Base-by-base conservation (phyloP, 2,888 invertebrate species). In the Idaea straminata region DNA sequence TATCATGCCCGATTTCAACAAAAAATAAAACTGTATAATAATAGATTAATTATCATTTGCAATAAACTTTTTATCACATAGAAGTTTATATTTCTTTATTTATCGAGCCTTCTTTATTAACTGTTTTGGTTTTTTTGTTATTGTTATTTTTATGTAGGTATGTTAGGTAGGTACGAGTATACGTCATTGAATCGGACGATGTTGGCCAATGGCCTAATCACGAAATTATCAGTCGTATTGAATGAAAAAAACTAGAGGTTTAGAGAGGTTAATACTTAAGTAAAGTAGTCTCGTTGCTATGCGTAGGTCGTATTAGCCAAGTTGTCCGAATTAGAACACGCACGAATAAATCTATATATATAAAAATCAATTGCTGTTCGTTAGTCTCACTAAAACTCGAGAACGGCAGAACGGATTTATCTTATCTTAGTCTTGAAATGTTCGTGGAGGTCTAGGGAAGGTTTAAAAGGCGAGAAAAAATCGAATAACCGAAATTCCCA, bases 151-250 rank as follows among this genome's bases (percentile, higher is more conserved):
- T 38, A 62, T 3, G 25, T 1, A 25, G 25, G 25, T 25, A 25
- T 25, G 1, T 25, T 25, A 25, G 25, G 35, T 34, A 61, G 57
- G n/a, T 67, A n/a, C n/a, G n/a, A n/a, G n/a, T n/a, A 35, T 59
- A 68, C 67, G 65, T 68, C 67, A 68, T 62, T 15, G 16, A 61
- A 64, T 68, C 63, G 65, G 65, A 62, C 65, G 67, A 68, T 68
- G 63, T 65, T 63, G 60, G 60, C 60, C n/a, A 62, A 65, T 61
- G 60, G 59, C 57, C 59, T 59, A 47, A 47, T 47, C 47, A 47
- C 47, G 47, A 47, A 47, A 7, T 47, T 47, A 47, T 47, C 47
- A 47, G 47, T 47, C 7, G 13, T 47, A 13, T 10, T 36, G 36
- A 36, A 36, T 36, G 1, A 47, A 7, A 47, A 47, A 47, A 47